Evolutionary conservation across 1,140 invertebrate genomes (phyloP).

Genomic region (Apis florea): DNA sequence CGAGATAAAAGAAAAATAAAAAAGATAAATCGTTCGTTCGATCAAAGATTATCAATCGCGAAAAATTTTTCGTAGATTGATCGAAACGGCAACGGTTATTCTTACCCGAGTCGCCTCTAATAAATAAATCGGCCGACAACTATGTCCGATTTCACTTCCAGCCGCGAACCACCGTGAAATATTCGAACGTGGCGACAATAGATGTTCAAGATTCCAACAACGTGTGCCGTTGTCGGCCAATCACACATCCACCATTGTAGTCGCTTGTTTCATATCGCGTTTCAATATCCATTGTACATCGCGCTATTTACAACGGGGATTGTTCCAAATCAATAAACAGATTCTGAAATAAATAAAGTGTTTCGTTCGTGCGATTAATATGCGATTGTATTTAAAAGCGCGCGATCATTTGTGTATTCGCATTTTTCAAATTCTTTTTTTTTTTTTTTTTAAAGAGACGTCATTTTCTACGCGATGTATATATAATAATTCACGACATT

Average conservation of each 20-base stretch:
- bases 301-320: constrained; percentile 18
- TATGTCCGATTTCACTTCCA: constrained; percentile 21
- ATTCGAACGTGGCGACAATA: constrained; percentile 31
- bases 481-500: background rate
- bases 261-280: constrained; percentile 12
- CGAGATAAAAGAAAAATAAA: background rate
- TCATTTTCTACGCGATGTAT: background rate
- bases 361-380: background rate
- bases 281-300: background rate
- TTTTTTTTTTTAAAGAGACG: background rate
- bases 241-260: constrained; percentile 34
- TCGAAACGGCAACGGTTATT: background rate
- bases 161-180: constrained; percentile 33
- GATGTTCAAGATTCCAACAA: constrained; percentile 8
- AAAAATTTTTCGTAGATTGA: background rate
- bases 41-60: background rate
- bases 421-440: background rate
- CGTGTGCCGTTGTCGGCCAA: constrained; percentile 7
- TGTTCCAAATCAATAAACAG: constrained; percentile 2
- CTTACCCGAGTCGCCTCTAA: no score
- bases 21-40: background rate
- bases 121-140: constrained; percentile 17
- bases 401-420: background rate
- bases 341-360: background rate
- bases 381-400: background rate